Evolutionary conservation across 2,888 invertebrate species (phyloP).

Genomic region (Thalpophila matura): DNA sequence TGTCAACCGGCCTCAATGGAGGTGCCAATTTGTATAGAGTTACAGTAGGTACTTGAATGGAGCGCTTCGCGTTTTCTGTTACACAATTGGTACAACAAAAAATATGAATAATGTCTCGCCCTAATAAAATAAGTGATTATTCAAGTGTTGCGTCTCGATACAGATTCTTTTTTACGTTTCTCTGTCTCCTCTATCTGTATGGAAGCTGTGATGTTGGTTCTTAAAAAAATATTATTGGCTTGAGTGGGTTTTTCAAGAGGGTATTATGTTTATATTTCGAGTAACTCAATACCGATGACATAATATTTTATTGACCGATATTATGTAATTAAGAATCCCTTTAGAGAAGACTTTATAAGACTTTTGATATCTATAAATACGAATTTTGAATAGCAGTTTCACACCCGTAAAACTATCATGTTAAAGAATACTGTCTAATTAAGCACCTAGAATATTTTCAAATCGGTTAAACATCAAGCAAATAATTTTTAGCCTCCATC

Average conservation of each 20-base stretch:
- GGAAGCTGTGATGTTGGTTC: slow-evolving; percentile 30
- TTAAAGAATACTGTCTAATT: no score
- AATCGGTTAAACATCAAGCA: no score
- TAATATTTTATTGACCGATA: slow-evolving; percentile 8
- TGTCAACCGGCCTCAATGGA: slow-evolving; percentile 86
- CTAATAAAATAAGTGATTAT: slow-evolving; percentile 79
- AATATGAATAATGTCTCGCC: slow-evolving; percentile 71
- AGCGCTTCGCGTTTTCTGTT: slow-evolving; percentile 76
- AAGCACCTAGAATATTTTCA: no score
- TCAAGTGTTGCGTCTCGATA: slow-evolving; percentile 75
- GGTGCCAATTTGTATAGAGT: slow-evolving; percentile 88
- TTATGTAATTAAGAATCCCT: not conserved
- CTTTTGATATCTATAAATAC: no score
- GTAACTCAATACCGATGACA: slow-evolving; percentile 14
- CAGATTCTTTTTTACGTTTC: slow-evolving; percentile 49
- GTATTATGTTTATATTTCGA: slow-evolving; percentile 39
- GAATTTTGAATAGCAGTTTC: not conserved
- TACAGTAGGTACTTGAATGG: slow-evolving; percentile 77
- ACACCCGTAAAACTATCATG: no score
- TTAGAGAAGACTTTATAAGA: not conserved
- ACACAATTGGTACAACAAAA: slow-evolving; percentile 80
- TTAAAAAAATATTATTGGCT: slow-evolving; percentile 65
- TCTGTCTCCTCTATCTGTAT: slow-evolving; percentile 10
- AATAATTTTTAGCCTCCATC: no score
- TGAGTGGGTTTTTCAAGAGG: slow-evolving; percentile 54